These are phyloP conservation scores for Nymphalis polychloros DNA, from an alignment of 2,888 invertebrate species.

Conservation along the genomic window DNA sequence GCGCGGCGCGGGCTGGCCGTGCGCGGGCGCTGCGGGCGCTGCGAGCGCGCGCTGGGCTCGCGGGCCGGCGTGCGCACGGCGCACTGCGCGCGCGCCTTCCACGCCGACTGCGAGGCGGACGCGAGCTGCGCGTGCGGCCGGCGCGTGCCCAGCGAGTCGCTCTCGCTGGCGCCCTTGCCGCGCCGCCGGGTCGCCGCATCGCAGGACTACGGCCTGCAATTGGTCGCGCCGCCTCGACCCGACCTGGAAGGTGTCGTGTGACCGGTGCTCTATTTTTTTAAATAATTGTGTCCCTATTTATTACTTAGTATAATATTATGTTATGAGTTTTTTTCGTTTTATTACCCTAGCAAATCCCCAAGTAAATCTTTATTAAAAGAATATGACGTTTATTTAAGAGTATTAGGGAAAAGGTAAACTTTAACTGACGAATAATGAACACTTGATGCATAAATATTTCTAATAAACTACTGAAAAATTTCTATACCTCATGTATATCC, in stretches of 20 bases:
- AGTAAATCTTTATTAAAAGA: neutral
- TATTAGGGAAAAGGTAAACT: too few species aligned
- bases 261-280: neutral
- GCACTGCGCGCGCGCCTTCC: slow-evolving; percentile 67
- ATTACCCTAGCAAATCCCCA: neutral
- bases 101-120: slow-evolving; percentile 57
- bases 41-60: slow-evolving; percentile 52
- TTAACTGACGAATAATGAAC: too few species aligned
- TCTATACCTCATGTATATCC: too few species aligned
- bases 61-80: slow-evolving; percentile 51
- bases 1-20: slow-evolving; percentile 61
- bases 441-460: too few species aligned
- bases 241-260: slow-evolving; percentile 69
- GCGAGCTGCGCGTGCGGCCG: slow-evolving; percentile 60
- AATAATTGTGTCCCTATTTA: slow-evolving; percentile 1
- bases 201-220: slow-evolving; percentile 52
- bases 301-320: slow-evolving; percentile 3
- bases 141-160: slow-evolving; percentile 46
- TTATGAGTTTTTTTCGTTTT: neutral
- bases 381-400: too few species aligned
- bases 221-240: slow-evolving; percentile 69
- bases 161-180: slow-evolving; percentile 39
- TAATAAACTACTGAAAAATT: too few species aligned
- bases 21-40: slow-evolving; percentile 60
- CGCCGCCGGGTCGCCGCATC: slow-evolving; percentile 42